phyloP scores from a whole-genome alignment of 2,797 vertebrate species.

The Diglossa cyanea region DNA sequence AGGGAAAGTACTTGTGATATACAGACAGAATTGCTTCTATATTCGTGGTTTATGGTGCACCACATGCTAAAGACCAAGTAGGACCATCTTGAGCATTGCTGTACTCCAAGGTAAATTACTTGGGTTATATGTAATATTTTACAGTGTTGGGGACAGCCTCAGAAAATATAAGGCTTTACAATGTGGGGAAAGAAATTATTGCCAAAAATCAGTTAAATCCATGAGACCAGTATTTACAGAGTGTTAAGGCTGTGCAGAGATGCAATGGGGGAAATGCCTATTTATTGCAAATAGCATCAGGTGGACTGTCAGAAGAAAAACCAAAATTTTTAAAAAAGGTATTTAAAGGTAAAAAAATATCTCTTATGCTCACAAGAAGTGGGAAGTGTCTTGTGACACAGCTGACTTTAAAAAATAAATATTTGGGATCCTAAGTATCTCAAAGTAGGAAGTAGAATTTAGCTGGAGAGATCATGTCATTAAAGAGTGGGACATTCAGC shows the following conservation, averaged over 20 bases:
- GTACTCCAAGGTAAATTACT: conserved; percentile 32
- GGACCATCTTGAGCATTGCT: conserved; percentile 38
- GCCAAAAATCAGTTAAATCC: conserved; percentile 39
- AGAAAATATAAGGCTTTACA: conserved; percentile 57
- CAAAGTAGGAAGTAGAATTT: neutral
- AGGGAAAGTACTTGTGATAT: neutral
- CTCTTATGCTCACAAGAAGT: neutral
- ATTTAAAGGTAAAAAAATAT: neutral
- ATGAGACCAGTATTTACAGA: neutral
- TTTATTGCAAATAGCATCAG: neutral
- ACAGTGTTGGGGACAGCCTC: neutral
- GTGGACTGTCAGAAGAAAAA: neutral
- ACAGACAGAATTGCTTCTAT: neutral
- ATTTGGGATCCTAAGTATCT: neutral
- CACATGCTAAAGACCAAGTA: conserved; percentile 19
- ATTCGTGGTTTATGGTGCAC: neutral
- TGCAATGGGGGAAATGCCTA: neutral
- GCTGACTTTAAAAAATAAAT: neutral
- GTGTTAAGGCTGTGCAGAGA: neutral
- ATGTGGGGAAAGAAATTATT: neutral
- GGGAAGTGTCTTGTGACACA: neutral
- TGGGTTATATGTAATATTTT: neutral
- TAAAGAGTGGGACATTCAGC: neutral
- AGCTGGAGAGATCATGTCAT: neutral
- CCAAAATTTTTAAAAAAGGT: accelerated